Evolutionary conservation across 2,888 invertebrate genomes (phyloP).

Genomic region (Aplocera efformata): DNA sequence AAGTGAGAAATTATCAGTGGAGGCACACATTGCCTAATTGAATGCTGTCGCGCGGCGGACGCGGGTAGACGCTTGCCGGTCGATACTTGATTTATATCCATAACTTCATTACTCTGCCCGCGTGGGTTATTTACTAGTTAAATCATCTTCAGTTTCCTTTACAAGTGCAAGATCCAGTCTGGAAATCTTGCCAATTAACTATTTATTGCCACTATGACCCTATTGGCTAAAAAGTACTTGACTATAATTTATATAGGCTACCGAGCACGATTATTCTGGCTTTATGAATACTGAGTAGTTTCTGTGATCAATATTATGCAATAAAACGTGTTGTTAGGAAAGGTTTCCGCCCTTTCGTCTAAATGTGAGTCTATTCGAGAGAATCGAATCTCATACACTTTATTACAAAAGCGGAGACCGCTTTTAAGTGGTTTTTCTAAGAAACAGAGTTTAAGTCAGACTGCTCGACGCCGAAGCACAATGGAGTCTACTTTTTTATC

Average conservation of each 20-base stretch:
- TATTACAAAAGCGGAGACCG: slow-evolving; percentile 33
- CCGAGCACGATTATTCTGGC: no score
- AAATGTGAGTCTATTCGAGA: slow-evolving; percentile 5
- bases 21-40: slow-evolving; percentile 35
- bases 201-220: slow-evolving; percentile 50
- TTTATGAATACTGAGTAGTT: no score
- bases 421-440: slow-evolving; percentile 52
- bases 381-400: slow-evolving; percentile 18
- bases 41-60: slow-evolving; percentile 28
- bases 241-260: no score
- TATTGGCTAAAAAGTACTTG: slow-evolving; percentile 27
- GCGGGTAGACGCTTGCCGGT: slow-evolving; percentile 16
- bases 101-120: slow-evolving; percentile 27
- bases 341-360: background rate
- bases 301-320: no score
- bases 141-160: slow-evolving; percentile 35
- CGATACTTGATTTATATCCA: slow-evolving; percentile 25
- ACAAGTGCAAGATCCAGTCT: slow-evolving; percentile 40
- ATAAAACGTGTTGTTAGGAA: no score
- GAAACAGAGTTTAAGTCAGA: slow-evolving; percentile 66
- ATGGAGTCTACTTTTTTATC: slow-evolving; percentile 62
- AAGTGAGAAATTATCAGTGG: slow-evolving; percentile 41
- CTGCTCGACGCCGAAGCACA: slow-evolving; percentile 74
- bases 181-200: slow-evolving; percentile 44
- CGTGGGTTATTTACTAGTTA: slow-evolving; percentile 36